A percentile compares a stretch with the other conserved stretches of the same genome.
phyloP scores from a whole-genome alignment of 2,797 vertebrate species.

The Hoplostethus atlanticus region DNA sequence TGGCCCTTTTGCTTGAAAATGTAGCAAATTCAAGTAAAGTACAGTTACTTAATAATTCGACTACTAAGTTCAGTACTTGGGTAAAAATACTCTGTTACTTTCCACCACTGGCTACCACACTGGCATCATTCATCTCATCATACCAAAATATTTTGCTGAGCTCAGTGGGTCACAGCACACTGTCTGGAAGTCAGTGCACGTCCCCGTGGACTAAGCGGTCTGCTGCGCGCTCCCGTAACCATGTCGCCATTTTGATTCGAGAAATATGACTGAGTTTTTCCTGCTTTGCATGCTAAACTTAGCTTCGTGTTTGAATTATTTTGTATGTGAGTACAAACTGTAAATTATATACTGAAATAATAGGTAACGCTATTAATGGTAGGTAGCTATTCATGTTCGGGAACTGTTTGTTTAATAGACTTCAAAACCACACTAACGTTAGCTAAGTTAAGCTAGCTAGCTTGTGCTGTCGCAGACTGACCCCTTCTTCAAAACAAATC shows the following conservation, averaged over 20 bases:
- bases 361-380: background rate
- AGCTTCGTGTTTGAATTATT: constrained; percentile 61
- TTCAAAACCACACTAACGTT: constrained; percentile 57
- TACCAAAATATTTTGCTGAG: constrained; percentile 10
- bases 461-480: constrained; percentile 72
- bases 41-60: no score
- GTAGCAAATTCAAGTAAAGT: no score
- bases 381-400: constrained; percentile 3
- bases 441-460: constrained; percentile 77
- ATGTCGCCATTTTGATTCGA: constrained; percentile 90
- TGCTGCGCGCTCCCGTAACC: constrained; percentile 75
- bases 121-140: background rate
- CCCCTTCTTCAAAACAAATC: constrained; percentile 82
- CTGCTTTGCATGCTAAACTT: constrained; percentile 81
- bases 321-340: constrained; percentile 48
- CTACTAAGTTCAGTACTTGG: no score
- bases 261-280: constrained; percentile 87
- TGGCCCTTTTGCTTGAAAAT: no score
- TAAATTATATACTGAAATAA: constrained; percentile 19
- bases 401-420: constrained; percentile 40
- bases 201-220: constrained; percentile 30
- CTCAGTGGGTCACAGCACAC: constrained; percentile 16
- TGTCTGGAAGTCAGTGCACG: constrained; percentile 61
- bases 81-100: no score
- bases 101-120: no score